phyloP scores from a whole-genome alignment of 2,113 vertebrate genomes.

The Melanerpes formicivorus region DNA sequence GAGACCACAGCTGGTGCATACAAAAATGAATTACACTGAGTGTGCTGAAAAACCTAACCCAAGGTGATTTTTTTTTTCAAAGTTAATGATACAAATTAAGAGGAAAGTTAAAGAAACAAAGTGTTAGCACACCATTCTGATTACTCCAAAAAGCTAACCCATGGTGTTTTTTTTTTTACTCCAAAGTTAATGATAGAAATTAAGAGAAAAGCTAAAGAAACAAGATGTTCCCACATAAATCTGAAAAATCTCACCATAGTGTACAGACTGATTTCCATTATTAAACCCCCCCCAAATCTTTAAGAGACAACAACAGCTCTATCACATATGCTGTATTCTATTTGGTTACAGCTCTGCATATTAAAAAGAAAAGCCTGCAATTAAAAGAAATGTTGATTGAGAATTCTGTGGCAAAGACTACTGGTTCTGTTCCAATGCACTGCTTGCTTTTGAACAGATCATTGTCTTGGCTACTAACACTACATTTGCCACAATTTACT shows the following conservation, averaged over 20 bases:
- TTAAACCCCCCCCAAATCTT: background rate
- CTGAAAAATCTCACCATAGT: background rate
- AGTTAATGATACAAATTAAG: background rate
- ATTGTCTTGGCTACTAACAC: background rate
- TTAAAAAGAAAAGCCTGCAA: background rate
- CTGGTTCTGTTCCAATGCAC: background rate
- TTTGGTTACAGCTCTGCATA: background rate
- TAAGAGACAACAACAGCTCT: background rate
- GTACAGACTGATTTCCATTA: background rate
- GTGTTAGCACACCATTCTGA: background rate
- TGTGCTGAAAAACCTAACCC: background rate
- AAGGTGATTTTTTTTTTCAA: background rate
- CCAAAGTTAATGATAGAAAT: background rate
- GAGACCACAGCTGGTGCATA: background rate
- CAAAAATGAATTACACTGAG: background rate
- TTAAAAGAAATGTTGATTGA: background rate
- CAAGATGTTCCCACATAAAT: background rate
- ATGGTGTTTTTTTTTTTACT: background rate
- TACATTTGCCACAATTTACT: background rate
- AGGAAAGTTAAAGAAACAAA: background rate
- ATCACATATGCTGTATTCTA: background rate
- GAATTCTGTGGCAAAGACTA: background rate
- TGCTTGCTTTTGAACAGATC: background rate
- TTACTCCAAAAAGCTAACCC: background rate
- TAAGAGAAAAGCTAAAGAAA: background rate